Percentiles rank a stretch among this genome's conserved stretches.
Conservation (phyloP, 2,113 vertebrate species). For the western clawed frog (Xenopus tropicalis) region DNA sequence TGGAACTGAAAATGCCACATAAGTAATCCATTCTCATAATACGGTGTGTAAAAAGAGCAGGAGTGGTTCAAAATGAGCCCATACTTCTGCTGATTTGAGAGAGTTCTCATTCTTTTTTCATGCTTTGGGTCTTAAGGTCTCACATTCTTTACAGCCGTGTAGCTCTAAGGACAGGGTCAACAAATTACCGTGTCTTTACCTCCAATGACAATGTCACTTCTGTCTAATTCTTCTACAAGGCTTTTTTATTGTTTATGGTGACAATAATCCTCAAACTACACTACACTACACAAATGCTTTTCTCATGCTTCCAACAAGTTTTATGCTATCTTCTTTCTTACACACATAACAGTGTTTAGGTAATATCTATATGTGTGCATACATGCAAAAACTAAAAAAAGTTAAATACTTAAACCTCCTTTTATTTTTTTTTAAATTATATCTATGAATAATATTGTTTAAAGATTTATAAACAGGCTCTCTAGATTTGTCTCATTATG, state of each 20-base stretch:
- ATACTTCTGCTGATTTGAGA: slow-evolving; percentile 4
- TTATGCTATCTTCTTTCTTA: background rate
- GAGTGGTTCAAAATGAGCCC: slow-evolving; percentile 5
- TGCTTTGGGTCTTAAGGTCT: slow-evolving; percentile 22
- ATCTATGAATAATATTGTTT: no score
- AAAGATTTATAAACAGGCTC: no score
- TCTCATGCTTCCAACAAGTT: no score
- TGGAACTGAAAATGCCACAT: slow-evolving; percentile 34
- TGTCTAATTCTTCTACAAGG: background rate
- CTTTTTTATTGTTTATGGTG: background rate
- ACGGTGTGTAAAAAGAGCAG: background rate
- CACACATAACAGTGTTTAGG: background rate
- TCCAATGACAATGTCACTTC: slow-evolving; percentile 8
- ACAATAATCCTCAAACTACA: background rate
- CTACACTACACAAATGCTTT: no score
- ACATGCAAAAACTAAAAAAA: no score
- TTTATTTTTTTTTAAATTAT: no score
- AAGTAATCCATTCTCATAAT: slow-evolving; percentile 26
- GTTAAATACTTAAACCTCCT: no score
- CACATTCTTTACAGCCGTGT: background rate
- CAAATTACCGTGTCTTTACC: slow-evolving; percentile 11
- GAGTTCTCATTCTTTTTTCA: slow-evolving; percentile 16
- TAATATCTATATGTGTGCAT: no score
- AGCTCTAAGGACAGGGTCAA: background rate
- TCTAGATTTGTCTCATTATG: no score